Percentiles rank a stretch among this genome's conserved stretches.
phyloP scores from a whole-genome alignment of 2,113 vertebrate genomes.

The Pteronura brasiliensis region DNA sequence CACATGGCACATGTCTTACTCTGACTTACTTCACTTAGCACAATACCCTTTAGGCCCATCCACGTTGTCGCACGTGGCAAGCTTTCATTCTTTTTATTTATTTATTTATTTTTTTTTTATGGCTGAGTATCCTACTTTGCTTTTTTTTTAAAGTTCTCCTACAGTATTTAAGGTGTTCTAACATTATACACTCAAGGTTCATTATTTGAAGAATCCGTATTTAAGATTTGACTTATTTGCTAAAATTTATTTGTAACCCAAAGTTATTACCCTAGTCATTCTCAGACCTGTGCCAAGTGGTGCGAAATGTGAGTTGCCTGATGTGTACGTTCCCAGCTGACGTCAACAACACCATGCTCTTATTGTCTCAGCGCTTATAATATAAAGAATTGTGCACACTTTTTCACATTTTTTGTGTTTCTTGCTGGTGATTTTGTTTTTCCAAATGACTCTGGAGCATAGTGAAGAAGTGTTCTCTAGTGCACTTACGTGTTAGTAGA shows the following conservation, averaged over 20 bases:
- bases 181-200: not conserved
- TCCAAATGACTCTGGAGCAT: not conserved
- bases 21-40: not conserved
- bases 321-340: not conserved
- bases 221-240: not conserved
- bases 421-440: not conserved
- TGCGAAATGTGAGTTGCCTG: too few species aligned
- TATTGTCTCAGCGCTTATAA: not conserved
- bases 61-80: not conserved
- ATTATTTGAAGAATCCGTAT: not conserved
- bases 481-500: not conserved
- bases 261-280: not conserved
- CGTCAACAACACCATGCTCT: not conserved
- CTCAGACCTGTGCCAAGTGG: not conserved
- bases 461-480: not conserved
- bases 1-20: not conserved
- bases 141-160: not conserved
- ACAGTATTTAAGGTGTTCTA: not conserved
- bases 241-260: not conserved
- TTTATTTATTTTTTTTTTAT: not conserved
- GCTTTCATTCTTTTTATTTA: not conserved
- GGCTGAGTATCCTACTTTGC: not conserved
- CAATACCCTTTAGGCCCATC: not conserved
- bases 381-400: not conserved
- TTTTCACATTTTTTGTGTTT: not conserved